A percentile compares a stretch with the other conserved stretches of the same genome.
phyloP scores from a whole-genome alignment of 2,797 vertebrate genomes.

The Falco novaeseelandiae region DNA sequence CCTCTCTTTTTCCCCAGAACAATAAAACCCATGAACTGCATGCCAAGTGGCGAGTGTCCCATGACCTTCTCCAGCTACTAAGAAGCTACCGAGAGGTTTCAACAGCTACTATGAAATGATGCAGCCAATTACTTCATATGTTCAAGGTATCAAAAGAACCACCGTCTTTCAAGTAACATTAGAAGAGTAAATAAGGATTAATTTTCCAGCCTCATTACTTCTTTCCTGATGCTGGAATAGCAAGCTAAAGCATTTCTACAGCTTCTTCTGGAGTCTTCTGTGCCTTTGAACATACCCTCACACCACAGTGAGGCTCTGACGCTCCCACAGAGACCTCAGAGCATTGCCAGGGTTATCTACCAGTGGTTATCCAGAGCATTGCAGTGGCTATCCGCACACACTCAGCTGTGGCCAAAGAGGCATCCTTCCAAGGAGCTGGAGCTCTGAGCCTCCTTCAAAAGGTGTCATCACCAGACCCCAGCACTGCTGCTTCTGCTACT shows the following conservation, averaged over 20 bases:
- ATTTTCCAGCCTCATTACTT: background rate
- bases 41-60: slow-evolving; percentile 39
- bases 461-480: background rate
- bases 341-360: background rate
- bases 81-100: slow-evolving; percentile 19
- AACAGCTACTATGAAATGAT: background rate
- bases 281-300: background rate
- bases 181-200: background rate
- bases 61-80: slow-evolving; percentile 8
- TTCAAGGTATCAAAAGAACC: slow-evolving; percentile 17
- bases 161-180: background rate
- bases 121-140: slow-evolving; percentile 15
- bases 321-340: background rate
- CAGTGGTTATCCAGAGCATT: background rate
- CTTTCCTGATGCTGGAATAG: background rate
- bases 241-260: background rate
- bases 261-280: background rate
- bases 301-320: background rate
- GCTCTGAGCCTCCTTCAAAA: background rate
- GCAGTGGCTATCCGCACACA: background rate
- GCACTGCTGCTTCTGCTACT: background rate
- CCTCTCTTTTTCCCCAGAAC: background rate
- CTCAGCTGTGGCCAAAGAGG: background rate
- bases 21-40: slow-evolving; percentile 23
- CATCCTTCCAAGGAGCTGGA: background rate